Conservation (phyloP, 2,113 vertebrate species). For the Heliornis fulica region DNA sequence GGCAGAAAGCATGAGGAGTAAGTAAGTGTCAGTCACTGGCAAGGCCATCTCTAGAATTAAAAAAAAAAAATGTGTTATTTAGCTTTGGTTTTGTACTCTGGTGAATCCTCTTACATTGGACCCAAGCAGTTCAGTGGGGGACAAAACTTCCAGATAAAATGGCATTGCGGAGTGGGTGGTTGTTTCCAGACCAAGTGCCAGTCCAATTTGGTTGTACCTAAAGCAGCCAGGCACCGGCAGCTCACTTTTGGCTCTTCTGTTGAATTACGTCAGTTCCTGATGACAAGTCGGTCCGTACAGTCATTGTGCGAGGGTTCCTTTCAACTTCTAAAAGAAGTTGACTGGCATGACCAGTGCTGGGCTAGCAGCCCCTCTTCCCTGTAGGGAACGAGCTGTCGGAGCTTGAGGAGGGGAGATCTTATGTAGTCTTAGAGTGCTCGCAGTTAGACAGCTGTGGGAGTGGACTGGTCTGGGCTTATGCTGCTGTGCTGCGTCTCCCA, state of each 20-base stretch:
- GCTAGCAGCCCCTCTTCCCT: background rate
- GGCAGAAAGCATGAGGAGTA: background rate
- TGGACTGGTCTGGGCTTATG: background rate
- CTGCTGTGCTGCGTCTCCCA: background rate
- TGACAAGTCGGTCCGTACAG: rapidly evolving
- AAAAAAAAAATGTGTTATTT: rapidly evolving
- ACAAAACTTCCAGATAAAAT: background rate
- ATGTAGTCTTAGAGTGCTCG: background rate
- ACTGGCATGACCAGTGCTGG: background rate
- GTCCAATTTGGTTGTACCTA: rapidly evolving
- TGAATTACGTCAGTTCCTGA: background rate
- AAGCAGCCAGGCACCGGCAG: background rate
- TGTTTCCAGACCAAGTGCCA: background rate
- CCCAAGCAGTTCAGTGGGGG: background rate
- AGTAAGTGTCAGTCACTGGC: background rate
- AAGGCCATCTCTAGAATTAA: background rate
- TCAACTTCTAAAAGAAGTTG: too few species aligned
- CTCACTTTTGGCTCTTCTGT: background rate
- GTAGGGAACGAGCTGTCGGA: background rate
- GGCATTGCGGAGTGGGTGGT: background rate
- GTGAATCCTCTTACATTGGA: background rate
- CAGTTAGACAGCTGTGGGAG: background rate
- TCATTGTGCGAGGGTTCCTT: too few species aligned
- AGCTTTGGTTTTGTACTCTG: background rate
- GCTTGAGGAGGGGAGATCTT: background rate